Evolutionary conservation across 2,888 invertebrate species (phyloP).

Genomic region (Ichneumoninae sp.): DNA sequence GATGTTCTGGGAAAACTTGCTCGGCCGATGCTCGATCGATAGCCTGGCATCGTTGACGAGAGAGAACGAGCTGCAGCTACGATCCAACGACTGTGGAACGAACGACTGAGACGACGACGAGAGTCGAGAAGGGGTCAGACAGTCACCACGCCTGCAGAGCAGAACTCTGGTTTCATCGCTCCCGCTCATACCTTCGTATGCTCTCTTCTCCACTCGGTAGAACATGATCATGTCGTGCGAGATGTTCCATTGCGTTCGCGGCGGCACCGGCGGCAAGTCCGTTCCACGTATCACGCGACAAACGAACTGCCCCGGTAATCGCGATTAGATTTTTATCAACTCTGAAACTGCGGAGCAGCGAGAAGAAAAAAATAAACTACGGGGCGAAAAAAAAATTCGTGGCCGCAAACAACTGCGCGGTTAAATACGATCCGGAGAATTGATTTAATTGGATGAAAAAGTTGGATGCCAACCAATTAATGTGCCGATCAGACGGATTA

Average conservation of each 20-base stretch:
- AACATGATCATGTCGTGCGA: slow-evolving; percentile 53
- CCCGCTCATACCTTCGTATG: slow-evolving; percentile 33
- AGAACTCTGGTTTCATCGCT: slow-evolving; percentile 47
- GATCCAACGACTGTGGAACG: slow-evolving; percentile 53
- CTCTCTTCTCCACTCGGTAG: slow-evolving; percentile 48
- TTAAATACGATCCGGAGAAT: background rate
- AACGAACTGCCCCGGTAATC: slow-evolving; percentile 22
- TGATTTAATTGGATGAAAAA: too few species aligned
- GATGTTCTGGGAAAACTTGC: slow-evolving; percentile 67
- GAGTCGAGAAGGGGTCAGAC: slow-evolving; percentile 64
- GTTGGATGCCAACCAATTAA: too few species aligned
- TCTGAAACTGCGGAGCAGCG: background rate
- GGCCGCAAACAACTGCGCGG: background rate
- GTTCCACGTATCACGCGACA: slow-evolving; percentile 54
- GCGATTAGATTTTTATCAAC: slow-evolving; percentile 59
- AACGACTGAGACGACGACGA: slow-evolving; percentile 41
- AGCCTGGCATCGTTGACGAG: slow-evolving; percentile 61
- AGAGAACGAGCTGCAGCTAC: slow-evolving; percentile 53
- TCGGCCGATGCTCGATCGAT: slow-evolving; percentile 65
- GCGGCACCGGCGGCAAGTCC: slow-evolving; percentile 41
- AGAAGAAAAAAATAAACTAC: background rate
- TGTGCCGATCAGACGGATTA: too few species aligned
- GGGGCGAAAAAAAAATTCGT: background rate
- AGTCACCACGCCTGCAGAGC: slow-evolving; percentile 64
- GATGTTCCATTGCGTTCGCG: slow-evolving; percentile 58